Evolutionary conservation across 2,797 vertebrate genomes (phyloP), one percentile per base, ranked within the genome.

Genomic region (Aselliscus stoliczkanus): DNA sequence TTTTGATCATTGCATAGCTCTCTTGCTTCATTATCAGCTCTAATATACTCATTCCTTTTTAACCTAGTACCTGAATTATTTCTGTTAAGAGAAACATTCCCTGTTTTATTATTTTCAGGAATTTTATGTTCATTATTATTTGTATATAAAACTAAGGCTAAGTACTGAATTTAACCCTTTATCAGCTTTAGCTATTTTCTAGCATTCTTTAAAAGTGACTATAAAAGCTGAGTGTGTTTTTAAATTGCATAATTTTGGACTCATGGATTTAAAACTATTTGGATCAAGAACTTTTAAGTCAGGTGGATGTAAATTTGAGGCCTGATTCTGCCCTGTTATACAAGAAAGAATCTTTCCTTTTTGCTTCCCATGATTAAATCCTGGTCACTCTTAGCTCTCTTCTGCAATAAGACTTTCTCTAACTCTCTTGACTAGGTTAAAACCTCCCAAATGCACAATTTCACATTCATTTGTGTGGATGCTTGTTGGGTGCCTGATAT

Each of bases 71-170:
- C 20, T 95, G 29, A 54, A 94, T 56, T 95, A 75, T 84, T 94
- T 93, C 31, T 93, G 54, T 95, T 95, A 85, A 60, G 37, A 87
- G 31, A 92, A 96, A 88, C 27, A 90, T 91, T 50, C 12, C n/a
- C 15, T 90, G 52, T 83, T 97, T 97, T 83, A 90, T 85, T 90
- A 85, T 31, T 73, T 34, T 73, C 27, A 97, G 69, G 70, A 77
- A 76, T 67, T 82, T 50, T 37, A 87, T 94, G 34, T 86, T 93
- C 67, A 79, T 92, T 95, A 88, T 81, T 96, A 92, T 88, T 93
- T 95, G 7, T 80, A 73, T 73, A 77, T 73, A 39, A 82, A 93
- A 77, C 39, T 90, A 31, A 39, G 42, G 25, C 52, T 75, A 70
- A 83, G 52, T 73, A 65, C 7, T 73, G 29, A 9, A 52, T 76